These are phyloP conservation scores for Tapirus terrestris DNA, from an alignment of 2,113 vertebrate genomes.

Conservation along the genomic window DNA sequence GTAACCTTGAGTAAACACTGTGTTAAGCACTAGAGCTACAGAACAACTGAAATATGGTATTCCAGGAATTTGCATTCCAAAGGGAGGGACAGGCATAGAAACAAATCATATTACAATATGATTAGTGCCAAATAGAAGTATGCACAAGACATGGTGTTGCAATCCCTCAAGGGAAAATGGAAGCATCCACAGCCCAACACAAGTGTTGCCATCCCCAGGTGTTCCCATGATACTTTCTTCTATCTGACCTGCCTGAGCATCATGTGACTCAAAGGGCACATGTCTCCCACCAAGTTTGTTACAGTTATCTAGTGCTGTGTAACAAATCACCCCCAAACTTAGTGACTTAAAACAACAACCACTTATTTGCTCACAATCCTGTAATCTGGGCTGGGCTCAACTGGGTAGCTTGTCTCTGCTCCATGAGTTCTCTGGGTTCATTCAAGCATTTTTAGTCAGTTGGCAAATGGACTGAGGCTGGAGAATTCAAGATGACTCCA, in stretches of 20 bases:
- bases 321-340: background rate
- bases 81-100: background rate
- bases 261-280: background rate
- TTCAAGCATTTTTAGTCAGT: background rate
- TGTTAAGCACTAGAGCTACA: background rate
- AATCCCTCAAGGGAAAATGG: background rate
- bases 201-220: background rate
- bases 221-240: background rate
- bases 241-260: background rate
- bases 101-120: background rate
- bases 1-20: background rate
- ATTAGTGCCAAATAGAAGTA: background rate
- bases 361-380: background rate
- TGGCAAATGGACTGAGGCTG: background rate
- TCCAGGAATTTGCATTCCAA: background rate
- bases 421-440: background rate
- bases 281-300: background rate
- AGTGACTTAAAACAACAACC: background rate
- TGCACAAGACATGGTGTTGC: background rate
- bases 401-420: background rate
- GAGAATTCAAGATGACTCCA: background rate
- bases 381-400: background rate
- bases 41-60: background rate
- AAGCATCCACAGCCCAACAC: background rate
- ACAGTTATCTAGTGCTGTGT: background rate